Percentiles rank a stretch among this genome's conserved stretches.
Conservation (phyloP, 2,888 invertebrate genomes). For the Aromia moschata region DNA sequence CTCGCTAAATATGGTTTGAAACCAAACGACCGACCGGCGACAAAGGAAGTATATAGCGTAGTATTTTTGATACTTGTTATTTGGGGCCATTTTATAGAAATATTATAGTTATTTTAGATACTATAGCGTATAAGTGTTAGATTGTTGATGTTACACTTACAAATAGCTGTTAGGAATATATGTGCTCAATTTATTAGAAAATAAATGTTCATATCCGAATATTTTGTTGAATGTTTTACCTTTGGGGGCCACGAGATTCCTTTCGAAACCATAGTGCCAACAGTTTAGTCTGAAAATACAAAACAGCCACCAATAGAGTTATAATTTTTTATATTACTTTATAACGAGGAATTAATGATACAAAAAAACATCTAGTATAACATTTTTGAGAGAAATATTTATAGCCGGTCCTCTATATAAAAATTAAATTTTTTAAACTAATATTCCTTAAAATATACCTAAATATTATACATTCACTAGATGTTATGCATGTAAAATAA, state of each 20-base stretch:
- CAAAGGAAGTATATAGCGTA: slow-evolving; percentile 48
- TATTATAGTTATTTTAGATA: slow-evolving; percentile 44
- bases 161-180: slow-evolving; percentile 47
- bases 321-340: slow-evolving; percentile 12
- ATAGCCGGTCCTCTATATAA: slow-evolving; percentile 23
- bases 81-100: slow-evolving; percentile 51
- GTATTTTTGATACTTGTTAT: slow-evolving; percentile 56
- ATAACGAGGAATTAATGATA: neutral
- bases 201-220: slow-evolving; percentile 49
- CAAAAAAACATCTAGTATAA: too few species aligned
- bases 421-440: neutral
- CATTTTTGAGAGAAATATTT: slow-evolving; percentile 10
- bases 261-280: slow-evolving; percentile 19
- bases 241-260: slow-evolving; percentile 45
- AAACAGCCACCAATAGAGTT: slow-evolving; percentile 3
- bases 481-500: slow-evolving; percentile 18
- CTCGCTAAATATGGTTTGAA: slow-evolving; percentile 28
- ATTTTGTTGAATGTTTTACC: slow-evolving; percentile 47
- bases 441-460: neutral
- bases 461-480: slow-evolving; percentile 5
- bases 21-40: slow-evolving; percentile 33
- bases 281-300: slow-evolving; percentile 14
- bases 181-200: slow-evolving; percentile 52
- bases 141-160: slow-evolving; percentile 49
- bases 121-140: slow-evolving; percentile 44